phyloP scores from a whole-genome alignment of 2,797 vertebrate species.

The Ctenopoma multispine region DNA sequence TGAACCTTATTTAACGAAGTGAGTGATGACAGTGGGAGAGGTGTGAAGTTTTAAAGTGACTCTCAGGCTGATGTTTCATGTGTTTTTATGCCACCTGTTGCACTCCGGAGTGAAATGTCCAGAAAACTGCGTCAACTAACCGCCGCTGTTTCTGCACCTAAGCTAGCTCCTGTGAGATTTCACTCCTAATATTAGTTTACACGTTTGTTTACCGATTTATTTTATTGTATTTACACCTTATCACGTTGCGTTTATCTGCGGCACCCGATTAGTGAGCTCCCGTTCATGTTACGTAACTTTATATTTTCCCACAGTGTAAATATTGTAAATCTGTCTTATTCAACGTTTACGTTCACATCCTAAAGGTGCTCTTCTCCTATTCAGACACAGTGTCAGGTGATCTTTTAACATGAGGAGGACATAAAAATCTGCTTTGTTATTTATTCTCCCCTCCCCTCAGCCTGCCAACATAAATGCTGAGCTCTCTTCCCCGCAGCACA shows the following conservation, averaged over 20 bases:
- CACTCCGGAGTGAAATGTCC: slow-evolving; percentile 31
- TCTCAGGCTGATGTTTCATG: background rate
- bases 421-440: slow-evolving; percentile 36
- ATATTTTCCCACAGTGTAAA: slow-evolving; percentile 48
- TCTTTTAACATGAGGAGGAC: slow-evolving; percentile 28
- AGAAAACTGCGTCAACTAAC: slow-evolving; percentile 44
- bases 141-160: background rate
- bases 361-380: background rate
- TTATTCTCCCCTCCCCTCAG: slow-evolving; percentile 2
- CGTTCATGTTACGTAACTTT: slow-evolving; percentile 56
- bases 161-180: background rate
- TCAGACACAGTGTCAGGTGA: background rate
- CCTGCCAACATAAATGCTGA: too few relatives aligned
- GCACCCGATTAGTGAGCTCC: slow-evolving; percentile 26
- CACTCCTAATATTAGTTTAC: too few relatives aligned
- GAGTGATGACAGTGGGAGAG: background rate
- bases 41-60: background rate
- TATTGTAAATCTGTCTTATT: background rate
- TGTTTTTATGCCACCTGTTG: slow-evolving; percentile 74
- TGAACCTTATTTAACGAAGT: background rate
- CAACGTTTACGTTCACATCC: background rate
- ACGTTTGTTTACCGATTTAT: background rate
- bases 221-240: slow-evolving; percentile 16
- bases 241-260: slow-evolving; percentile 29
- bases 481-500: slow-evolving; percentile 30